These are phyloP conservation scores for Leistus spinibarbis DNA, from an alignment of 2,888 invertebrate species.

Conservation along the genomic window DNA sequence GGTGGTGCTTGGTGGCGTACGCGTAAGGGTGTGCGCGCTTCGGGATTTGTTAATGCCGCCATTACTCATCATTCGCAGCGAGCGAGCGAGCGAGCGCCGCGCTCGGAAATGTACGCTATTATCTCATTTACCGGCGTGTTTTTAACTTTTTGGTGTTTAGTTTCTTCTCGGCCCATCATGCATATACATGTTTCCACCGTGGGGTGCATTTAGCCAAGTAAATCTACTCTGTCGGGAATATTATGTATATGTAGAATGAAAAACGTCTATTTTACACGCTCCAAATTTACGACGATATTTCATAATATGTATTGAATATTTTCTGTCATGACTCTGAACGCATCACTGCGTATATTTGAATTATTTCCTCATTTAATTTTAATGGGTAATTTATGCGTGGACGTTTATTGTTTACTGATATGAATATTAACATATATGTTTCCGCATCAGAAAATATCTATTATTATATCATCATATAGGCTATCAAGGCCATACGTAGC, in stretches of 20 bases:
- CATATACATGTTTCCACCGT: not conserved
- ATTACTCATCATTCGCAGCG: slow-evolving; percentile 38
- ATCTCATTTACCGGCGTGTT: slow-evolving; percentile 38
- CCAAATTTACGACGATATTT: too few relatives aligned
- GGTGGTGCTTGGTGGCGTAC: not conserved
- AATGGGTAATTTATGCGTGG: not conserved
- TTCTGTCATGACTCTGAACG: not conserved
- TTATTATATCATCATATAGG: too few relatives aligned
- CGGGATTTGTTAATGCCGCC: slow-evolving; percentile 23
- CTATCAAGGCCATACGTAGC: too few relatives aligned
- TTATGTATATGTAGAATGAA: too few relatives aligned
- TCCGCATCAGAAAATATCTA: too few relatives aligned
- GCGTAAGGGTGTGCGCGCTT: not conserved
- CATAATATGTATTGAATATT: not conserved
- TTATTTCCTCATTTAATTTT: not conserved
- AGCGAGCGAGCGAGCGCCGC: not conserved
- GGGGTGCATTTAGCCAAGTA: slow-evolving; percentile 7
- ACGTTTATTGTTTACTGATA: not conserved
- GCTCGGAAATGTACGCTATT: slow-evolving; percentile 27
- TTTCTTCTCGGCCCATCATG: not conserved
- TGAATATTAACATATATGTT: too few relatives aligned
- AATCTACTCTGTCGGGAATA: not conserved
- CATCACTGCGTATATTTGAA: not conserved
- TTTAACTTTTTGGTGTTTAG: slow-evolving; percentile 37
- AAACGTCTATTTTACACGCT: too few relatives aligned